These are phyloP conservation scores for Drosophila jambulina DNA, from an alignment of 1,140 invertebrate genomes.

Conservation along the genomic window DNA sequence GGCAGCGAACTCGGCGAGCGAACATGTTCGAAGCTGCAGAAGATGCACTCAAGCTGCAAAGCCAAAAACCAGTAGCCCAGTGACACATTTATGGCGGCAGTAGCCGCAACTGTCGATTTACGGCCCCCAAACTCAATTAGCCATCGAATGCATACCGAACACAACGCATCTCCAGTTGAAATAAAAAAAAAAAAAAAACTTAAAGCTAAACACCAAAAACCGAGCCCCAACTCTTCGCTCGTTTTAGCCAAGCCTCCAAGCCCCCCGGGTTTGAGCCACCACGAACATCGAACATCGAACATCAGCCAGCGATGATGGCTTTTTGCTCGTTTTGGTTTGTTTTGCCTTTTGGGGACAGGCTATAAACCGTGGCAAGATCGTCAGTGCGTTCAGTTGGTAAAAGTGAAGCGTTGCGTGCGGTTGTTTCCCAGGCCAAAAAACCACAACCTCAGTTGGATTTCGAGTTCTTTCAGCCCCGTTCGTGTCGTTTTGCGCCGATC, in stretches of 20 bases:
- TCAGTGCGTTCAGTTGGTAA: slow-evolving; percentile 84
- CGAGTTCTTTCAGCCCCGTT: slow-evolving; percentile 23
- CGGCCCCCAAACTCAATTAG: slow-evolving; percentile 63
- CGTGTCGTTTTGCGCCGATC: slow-evolving; percentile 39
- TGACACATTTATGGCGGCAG: slow-evolving; percentile 62
- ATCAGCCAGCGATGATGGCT: slow-evolving; percentile 18
- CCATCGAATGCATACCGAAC: slow-evolving; percentile 49
- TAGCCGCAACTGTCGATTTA: slow-evolving; percentile 39
- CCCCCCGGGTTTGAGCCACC: slow-evolving; percentile 43
- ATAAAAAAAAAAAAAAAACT: background rate
- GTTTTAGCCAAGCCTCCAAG: slow-evolving; percentile 35
- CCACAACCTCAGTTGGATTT: slow-evolving; percentile 40
- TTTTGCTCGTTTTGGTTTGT: slow-evolving; percentile 51
- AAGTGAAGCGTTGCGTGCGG: slow-evolving; percentile 84
- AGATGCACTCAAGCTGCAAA: slow-evolving; percentile 37
- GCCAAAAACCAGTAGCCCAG: slow-evolving; percentile 45
- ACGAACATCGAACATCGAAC: slow-evolving; percentile 57
- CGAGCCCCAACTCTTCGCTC: background rate
- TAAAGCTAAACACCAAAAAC: background rate
- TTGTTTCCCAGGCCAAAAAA: slow-evolving; percentile 41
- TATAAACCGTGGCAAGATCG: slow-evolving; percentile 84
- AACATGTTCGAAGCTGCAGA: slow-evolving; percentile 49
- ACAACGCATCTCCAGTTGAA: slow-evolving; percentile 18
- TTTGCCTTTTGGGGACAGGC: slow-evolving; percentile 71
- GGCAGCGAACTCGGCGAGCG: slow-evolving; percentile 58